phyloP scores from a whole-genome alignment of 2,797 vertebrate genomes.

The Aeoliscus strigatus region DNA sequence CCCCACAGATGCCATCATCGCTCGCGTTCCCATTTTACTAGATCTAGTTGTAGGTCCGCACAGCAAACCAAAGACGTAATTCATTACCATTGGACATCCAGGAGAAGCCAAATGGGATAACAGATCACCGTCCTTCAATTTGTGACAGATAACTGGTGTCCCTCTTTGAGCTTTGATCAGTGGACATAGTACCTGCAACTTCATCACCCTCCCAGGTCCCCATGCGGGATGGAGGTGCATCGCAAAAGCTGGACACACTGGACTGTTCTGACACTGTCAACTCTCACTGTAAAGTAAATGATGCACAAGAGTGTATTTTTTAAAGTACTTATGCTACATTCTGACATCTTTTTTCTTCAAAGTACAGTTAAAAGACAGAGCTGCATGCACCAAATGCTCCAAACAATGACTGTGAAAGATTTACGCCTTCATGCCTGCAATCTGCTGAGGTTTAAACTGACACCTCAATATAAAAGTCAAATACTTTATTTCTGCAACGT shows the following conservation, averaged over 20 bases:
- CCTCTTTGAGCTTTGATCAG: constrained; percentile 11
- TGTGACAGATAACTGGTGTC: neutral
- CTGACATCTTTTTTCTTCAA: too few relatives aligned
- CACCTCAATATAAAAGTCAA: constrained; percentile 5
- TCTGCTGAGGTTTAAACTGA: constrained; percentile 16
- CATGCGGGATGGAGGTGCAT: constrained; percentile 5
- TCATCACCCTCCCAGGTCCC: constrained; percentile 23
- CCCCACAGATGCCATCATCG: constrained; percentile 52
- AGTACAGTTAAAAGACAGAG: neutral
- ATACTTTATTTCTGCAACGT: constrained; percentile 2
- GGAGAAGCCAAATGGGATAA: constrained; percentile 21
- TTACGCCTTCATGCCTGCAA: too few relatives aligned
- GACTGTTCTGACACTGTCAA: constrained; percentile 5
- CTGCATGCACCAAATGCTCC: constrained; percentile 1
- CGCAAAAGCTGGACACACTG: too few relatives aligned
- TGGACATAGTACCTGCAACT: constrained; percentile 11
- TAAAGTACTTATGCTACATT: neutral
- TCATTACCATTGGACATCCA: too few relatives aligned
- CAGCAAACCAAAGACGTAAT: constrained; percentile 15
- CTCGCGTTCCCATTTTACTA: constrained; percentile 39
- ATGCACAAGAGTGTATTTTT: neutral
- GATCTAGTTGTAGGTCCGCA: constrained; percentile 40
- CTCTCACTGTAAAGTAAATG: too few relatives aligned
- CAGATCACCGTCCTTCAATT: constrained; percentile 5
- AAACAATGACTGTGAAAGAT: too few relatives aligned